Evolutionary conservation across 1,140 invertebrate species (phyloP).

Genomic region (Homalodisca vitripennis): DNA sequence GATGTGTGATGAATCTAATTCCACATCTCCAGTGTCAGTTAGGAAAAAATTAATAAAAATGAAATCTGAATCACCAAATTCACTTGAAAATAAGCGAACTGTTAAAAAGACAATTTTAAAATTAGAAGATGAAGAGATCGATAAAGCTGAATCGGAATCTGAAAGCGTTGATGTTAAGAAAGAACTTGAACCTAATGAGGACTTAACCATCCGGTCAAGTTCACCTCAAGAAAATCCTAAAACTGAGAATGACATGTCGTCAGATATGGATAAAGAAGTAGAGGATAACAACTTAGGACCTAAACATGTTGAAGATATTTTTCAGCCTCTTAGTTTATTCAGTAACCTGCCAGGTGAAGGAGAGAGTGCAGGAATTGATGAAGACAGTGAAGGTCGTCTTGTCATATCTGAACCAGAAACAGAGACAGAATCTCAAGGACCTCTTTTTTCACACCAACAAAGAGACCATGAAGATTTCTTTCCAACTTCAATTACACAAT

Average conservation of each 20-base stretch:
- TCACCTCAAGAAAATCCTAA: no score
- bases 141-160: background rate
- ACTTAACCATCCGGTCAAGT: no score
- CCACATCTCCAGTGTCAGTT: conserved; percentile 39
- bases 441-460: conserved; percentile 23
- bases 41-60: conserved; percentile 39
- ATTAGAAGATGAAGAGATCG: conserved; percentile 37
- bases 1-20: conserved; percentile 21
- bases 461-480: conserved; percentile 28
- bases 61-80: conserved; percentile 35
- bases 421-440: conserved; percentile 48
- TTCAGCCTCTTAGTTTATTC: conserved; percentile 28
- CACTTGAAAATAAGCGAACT: conserved; percentile 40
- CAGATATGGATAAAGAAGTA: background rate
- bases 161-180: conserved; percentile 17
- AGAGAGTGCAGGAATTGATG: conserved; percentile 38
- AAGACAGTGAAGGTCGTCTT: conserved; percentile 54
- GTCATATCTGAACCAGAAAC: conserved; percentile 57
- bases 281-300: background rate
- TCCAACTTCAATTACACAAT: conserved; percentile 19
- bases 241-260: background rate
- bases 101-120: conserved; percentile 35
- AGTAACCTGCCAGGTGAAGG: conserved; percentile 15
- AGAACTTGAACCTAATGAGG: background rate
- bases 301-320: conserved; percentile 1